Evolutionary conservation across 2,888 invertebrate species (phyloP), one percentile per base, ranked within the genome.

Genomic region (Rhimphoctona megacephalus): DNA sequence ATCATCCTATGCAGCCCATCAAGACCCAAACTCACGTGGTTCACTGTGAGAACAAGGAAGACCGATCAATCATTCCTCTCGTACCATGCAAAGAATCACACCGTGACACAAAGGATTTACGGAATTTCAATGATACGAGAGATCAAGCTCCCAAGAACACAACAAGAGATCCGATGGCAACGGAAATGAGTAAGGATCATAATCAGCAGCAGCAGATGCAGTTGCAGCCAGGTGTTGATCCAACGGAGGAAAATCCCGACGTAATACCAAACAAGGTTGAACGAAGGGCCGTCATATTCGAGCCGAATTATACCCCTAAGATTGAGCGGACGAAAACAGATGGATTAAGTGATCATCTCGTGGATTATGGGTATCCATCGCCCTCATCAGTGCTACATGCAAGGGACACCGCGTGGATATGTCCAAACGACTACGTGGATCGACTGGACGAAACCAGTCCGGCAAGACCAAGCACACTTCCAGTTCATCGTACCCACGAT

Each of bases 401-500:
- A 17, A 92, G 92, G 85, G 93, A 93, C 67, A 89, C 89, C 64
- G 82, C 86, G 5, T 93, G 93, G 93, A 89, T 93, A 61, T 91
- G 91, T 77, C 91, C 92, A 9, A 92, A 93, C 80, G 92, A 92
- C 2, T 93, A 91, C 85, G 88, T 88, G 87, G 91, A 92, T 78
- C 89, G 90, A 74, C 86, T 87, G 57, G 92, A 90, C 73, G 90
- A 89, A 81, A 85, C 90, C n/a, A 92, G 89, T 61, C 92, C 93
- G 8, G 85, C 91, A 25, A 90, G 93, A 69, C 93, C 93, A 11
- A 93, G 90, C 80, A 93, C 93, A 19, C 89, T 93, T 79, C 93
- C 93, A 46, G 93, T 93, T 7, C 92, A 93, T 85, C 92, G 92
- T 70, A 91, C 90, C 9, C 93, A 93, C 81, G 93, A 93, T 77